These are phyloP conservation scores for Plusia festucae DNA, from an alignment of 2,888 invertebrate species.

Conservation along the genomic window DNA sequence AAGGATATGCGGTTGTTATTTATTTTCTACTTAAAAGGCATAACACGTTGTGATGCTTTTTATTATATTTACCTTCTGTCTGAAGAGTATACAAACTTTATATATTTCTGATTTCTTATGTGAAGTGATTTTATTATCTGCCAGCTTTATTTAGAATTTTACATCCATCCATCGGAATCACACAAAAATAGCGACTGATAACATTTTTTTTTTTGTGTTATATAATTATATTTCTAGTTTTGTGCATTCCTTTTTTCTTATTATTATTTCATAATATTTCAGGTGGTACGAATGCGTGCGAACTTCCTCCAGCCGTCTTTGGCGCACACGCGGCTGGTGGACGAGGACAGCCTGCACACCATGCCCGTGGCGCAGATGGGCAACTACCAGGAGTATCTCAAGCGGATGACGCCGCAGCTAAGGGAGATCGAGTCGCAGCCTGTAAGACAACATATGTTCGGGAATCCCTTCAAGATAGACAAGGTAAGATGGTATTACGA, in stretches of 20 bases:
- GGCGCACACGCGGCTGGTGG: constrained; percentile 92
- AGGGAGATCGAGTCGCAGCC: constrained; percentile 98
- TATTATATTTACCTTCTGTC: background rate
- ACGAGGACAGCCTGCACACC: constrained; percentile 98
- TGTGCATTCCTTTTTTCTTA: background rate
- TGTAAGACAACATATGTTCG: constrained; percentile 99
- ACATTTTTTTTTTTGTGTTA: too few relatives aligned
- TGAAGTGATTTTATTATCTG: too few relatives aligned
- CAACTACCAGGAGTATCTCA: constrained; percentile 99
- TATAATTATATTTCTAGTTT: too few relatives aligned
- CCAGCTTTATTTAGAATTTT: too few relatives aligned
- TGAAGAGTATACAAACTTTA: background rate
- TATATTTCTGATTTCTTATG: background rate
- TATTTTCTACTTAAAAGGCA: constrained; percentile 11
- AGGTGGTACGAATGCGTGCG: constrained; percentile 97
- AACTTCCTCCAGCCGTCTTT: constrained; percentile 96
- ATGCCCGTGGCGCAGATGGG: constrained; percentile 99
- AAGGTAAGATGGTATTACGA: constrained; percentile 90
- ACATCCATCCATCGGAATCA: too few relatives aligned
- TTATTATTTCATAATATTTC: constrained; percentile 37
- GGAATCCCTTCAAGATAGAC: constrained; percentile 99
- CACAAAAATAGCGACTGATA: too few relatives aligned
- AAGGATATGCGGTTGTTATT: constrained; percentile 34
- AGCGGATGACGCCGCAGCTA: constrained; percentile 97
- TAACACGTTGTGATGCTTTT: background rate